Base-by-base conservation (phyloP, 2,888 invertebrate genomes). In the Dolomedes plantarius region DNA sequence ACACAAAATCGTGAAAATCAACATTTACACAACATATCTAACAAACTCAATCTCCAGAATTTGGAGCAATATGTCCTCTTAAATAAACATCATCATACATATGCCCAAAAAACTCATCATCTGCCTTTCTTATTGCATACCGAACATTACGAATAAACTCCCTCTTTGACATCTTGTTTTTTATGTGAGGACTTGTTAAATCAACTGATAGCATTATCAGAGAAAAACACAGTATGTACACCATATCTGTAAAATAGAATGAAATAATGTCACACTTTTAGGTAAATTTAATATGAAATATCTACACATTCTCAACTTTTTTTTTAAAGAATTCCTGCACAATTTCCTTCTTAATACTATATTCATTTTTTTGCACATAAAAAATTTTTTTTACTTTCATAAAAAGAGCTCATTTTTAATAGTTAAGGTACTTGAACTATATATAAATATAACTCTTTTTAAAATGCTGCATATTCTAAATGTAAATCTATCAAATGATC, bases 91-190 rank as follows among this genome's bases (percentile, higher is more conserved):
- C 92, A 90, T 93, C 93, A 89, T 93, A 93, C 72, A 93, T 90
- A 89, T 92, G 92, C 31, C 92, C 92, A 13, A 91, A 91, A 65
- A 92, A 90, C 80, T 92, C 92, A 86, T 92, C 92, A 83, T 91
- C 90, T 9, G 89, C 81, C 74, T 88, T 76, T 23, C 88, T 89
- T 46, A 90, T 86, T 7, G 92, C 92, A 67, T 91, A 90, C n/a
- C 91, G 90, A n/a, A 92, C 92, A 90, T 93, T 93, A 78, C 92
- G 91, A 89, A 93, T 93, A 88, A 93, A 93, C 89, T 93, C 92
- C 69, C 92, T 89, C 89, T 93, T 93, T 19, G 92, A 92, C 93
- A 93, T 93, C 90, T 93, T 93, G 90, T 93, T 93, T 89, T 92
- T 92, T 77, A 93, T 91, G 80, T 92, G 92, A 29, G 92, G 92